Base-by-base conservation (phyloP, 2,797 vertebrate genomes). In the Enteromius argenteus region DNA sequence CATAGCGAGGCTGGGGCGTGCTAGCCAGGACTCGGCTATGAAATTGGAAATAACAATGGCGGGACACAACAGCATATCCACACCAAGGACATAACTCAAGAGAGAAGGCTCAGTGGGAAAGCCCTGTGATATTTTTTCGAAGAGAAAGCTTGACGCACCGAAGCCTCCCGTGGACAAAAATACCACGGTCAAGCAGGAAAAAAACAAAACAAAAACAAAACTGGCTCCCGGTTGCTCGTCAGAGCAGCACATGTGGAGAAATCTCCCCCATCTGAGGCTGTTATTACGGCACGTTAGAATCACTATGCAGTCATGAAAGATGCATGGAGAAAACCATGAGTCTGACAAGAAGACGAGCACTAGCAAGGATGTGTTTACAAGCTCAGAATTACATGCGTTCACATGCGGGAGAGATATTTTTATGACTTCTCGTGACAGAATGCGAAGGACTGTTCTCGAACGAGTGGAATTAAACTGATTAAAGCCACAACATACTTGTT, bases 41-140 rank as follows among this genome's bases (percentile, higher is more conserved):
- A 91, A 93, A 93, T 92, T 92, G 92, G 93, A 94, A 94, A 94
- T 90, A 93, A 92, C 93, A 93, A 91, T 90, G 79, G 91, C 87
- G 90, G 84, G 91, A 93, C 51, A 91, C 91, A 89, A 93, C 86
- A 90, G 89, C 87, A 89, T 91, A 92, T 94, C 94, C 92, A 93
- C 92, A 93, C 89, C 89, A 87, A 37, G 86, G 80, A 86, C 58
- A 83, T 68, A 46, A 89, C 79, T 88, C 82, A 78, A 68, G 62
- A 89, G 81, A 88, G 79, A 76, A 82, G 85, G 51, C 75, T 86
- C 69, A 74, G 79, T 78, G 75, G 81, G 82, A 81, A 86, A 84
- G 71, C 76, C 88, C 79, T 42, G 44, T 35, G 78, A 72, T 84
- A 84, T 85, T 91, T 91, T 90, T 75, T 66, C 7, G 68, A 75